Base-by-base conservation (phyloP, 2,797 vertebrate species). In the Chelonia mydas region DNA sequence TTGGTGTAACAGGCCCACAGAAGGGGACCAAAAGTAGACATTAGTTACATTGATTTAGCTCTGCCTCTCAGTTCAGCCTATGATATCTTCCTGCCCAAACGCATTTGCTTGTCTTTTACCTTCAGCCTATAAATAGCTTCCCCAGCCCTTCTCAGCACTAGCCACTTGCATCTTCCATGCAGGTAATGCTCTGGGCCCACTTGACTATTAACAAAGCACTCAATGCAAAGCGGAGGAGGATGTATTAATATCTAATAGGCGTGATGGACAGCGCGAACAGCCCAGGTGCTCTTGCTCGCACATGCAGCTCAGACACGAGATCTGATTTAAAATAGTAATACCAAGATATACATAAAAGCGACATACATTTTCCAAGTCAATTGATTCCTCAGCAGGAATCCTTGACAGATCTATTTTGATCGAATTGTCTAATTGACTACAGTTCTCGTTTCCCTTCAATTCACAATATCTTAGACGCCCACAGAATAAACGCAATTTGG, bases 341-440 rank as follows among this genome's bases (percentile, higher is more conserved):
- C 96, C 90, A 96, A 97, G 37, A 72, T 11, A 72, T 11, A 72
- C 21, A 90, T 90, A 82, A 85, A 47, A 50, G 81, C 50, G 54
- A 55, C 94, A 94, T 95, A 96, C 94, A 95, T 97, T 97, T 97
- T 96, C 87, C 90, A 91, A 94, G 53, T 53, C 93, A 97, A 97
- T 94, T 96, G 96, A 98, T 97, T 97, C 93, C 95, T 95, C 83
- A 97, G 97, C 96, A 97, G 94, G 96, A 96, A 97, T 96, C 97
- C 95, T 96, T 97, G 97, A 98, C 97, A 97, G 97, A 98, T 98
- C 96, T 97, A 97, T 98, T 98, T 97, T 98, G 98, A 98, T 98
- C 87, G 17, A 98, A 93, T 97, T 98, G 96, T 96, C 97, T 98
- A 98, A 98, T 97, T 98, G 97, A 98, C 97, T 95, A 94, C 94